phyloP scores from a whole-genome alignment of 2,888 invertebrate species.

The Hedya salicella region DNA sequence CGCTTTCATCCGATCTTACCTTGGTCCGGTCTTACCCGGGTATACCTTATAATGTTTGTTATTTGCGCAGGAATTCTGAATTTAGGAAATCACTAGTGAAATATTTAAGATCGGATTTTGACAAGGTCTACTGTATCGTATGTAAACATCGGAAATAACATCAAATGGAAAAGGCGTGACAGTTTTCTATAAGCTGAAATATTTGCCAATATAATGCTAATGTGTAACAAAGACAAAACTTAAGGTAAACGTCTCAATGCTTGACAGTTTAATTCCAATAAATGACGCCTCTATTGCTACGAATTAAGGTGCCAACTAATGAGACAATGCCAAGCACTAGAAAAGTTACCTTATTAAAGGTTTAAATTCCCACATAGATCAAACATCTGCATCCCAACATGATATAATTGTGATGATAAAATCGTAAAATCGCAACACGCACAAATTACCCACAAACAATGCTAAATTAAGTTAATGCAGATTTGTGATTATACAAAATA shows the following conservation, averaged over 20 bases:
- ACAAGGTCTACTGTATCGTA: constrained; percentile 3
- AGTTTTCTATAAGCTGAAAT: constrained; percentile 20
- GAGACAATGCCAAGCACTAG: too few relatives aligned
- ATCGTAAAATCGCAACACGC: constrained; percentile 13
- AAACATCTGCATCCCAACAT: constrained; percentile 26
- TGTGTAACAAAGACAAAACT: constrained; percentile 12
- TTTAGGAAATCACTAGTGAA: constrained; percentile 10
- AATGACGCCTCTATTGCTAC: too few relatives aligned
- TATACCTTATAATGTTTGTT: too few relatives aligned
- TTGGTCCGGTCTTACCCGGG: too few relatives aligned
- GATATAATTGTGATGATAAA: constrained; percentile 12
- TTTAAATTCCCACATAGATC: constrained; percentile 13
- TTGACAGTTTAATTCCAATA: too few relatives aligned
- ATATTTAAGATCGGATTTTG: constrained; percentile 14
- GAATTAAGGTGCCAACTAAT: too few relatives aligned
- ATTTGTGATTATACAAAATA: constrained; percentile 17
- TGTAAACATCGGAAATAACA: constrained; percentile 8
- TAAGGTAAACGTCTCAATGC: too few relatives aligned
- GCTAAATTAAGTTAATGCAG: neutral
- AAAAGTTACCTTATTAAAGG: constrained; percentile 26
- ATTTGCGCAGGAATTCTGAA: too few relatives aligned
- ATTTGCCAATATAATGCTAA: neutral
- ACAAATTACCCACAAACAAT: constrained; percentile 13
- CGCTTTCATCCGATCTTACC: too few relatives aligned
- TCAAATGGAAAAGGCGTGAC: constrained; percentile 12